Percentiles rank a stretch among this genome's conserved stretches.
Conservation (phyloP, 2,888 invertebrate genomes). For the Hybos culiciformis region DNA sequence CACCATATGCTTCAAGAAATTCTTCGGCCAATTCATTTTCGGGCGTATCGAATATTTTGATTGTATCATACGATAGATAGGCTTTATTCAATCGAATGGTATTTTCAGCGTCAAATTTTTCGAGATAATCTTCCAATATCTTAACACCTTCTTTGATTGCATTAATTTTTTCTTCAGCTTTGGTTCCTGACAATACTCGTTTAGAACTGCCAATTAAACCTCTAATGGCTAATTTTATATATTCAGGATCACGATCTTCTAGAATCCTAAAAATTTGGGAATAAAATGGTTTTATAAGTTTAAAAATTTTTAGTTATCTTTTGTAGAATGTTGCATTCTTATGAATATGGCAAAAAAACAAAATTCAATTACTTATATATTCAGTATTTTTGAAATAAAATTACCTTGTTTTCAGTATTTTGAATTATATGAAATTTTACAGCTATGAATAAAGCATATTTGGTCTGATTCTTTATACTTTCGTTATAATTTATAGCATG, state of each 20-base stretch:
- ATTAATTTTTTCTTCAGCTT: conserved; percentile 58
- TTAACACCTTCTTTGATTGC: conserved; percentile 61
- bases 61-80: conserved; percentile 48
- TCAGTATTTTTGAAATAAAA: too few species aligned
- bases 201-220: conserved; percentile 59
- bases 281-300: not conserved
- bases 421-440: too few species aligned
- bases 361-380: too few species aligned
- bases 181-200: conserved; percentile 57
- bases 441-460: too few species aligned
- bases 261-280: conserved; percentile 35
- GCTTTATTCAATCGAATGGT: conserved; percentile 53
- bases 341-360: too few species aligned
- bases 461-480: too few species aligned
- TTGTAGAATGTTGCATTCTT: not conserved
- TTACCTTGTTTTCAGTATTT: too few species aligned
- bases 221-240: conserved; percentile 58
- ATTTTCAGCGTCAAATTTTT: conserved; percentile 55
- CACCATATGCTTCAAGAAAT: conserved; percentile 54
- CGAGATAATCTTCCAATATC: conserved; percentile 57
- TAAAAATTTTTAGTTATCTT: not conserved
- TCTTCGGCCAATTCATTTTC: conserved; percentile 39
- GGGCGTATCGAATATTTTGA: conserved; percentile 44
- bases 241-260: conserved; percentile 61
- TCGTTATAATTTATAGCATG: too few species aligned